phyloP scores from a whole-genome alignment of 2,888 invertebrate genomes.

The Lamellibrachia columna region DNA sequence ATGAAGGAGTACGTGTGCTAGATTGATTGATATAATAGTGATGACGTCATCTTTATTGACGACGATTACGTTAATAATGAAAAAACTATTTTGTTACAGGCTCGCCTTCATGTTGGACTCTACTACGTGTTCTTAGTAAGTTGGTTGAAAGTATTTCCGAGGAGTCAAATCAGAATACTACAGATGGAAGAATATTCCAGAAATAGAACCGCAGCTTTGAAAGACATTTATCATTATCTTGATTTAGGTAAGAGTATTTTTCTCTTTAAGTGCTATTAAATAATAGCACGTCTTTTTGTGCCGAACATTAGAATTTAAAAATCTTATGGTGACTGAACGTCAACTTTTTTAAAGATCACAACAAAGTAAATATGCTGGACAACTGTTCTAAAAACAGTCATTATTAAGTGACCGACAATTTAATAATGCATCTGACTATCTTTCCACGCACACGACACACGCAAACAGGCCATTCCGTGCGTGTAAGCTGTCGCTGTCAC shows the following conservation, averaged over 20 bases:
- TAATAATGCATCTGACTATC: no score
- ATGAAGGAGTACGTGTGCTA: no score
- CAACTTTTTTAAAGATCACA: no score
- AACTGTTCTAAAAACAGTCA: no score
- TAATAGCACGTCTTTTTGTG: not conserved
- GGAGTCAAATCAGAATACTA: not conserved
- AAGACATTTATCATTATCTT: not conserved
- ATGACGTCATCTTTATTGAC: no score
- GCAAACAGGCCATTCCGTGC: no score
- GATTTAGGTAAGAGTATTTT: not conserved
- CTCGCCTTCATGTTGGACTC: not conserved
- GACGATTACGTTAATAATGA: not conserved
- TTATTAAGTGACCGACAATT: no score
- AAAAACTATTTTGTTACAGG: not conserved
- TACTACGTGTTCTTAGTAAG: not conserved
- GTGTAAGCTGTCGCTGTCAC: no score
- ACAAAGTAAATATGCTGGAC: no score
- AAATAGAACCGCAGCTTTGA: not conserved
- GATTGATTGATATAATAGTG: no score
- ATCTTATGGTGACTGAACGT: no score
- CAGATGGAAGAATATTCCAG: conserved; percentile 4
- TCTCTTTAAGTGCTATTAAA: not conserved
- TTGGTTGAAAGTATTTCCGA: not conserved
- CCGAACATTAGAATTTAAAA: not conserved
- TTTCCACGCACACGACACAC: no score